Conservation (phyloP, 2,888 invertebrate species). For the Gortyna flavago region DNA sequence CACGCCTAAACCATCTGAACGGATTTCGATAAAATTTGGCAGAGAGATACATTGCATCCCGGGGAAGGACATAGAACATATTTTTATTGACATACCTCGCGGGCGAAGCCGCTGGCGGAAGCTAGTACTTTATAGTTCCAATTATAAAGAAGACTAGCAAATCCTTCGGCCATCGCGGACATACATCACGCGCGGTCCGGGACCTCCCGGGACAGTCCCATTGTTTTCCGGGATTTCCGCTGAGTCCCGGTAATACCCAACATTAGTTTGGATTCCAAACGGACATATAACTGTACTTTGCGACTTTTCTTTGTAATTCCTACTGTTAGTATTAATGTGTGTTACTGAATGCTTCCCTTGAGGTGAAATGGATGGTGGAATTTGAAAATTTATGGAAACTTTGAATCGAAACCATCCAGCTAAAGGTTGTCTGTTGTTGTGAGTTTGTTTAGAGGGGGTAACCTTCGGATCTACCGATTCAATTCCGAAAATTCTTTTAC, state of each 20-base stretch:
- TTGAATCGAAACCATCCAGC: background rate
- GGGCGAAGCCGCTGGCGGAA: too few relatives aligned
- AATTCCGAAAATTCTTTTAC: too few relatives aligned
- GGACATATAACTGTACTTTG: conserved; percentile 68
- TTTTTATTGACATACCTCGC: too few relatives aligned
- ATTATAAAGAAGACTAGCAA: conserved; percentile 55
- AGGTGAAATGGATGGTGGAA: conserved; percentile 33
- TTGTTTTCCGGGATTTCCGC: conserved; percentile 70
- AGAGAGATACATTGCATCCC: too few relatives aligned
- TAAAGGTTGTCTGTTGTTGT: too few relatives aligned
- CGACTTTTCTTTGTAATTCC: conserved; percentile 68
- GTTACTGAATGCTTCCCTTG: conserved; percentile 40
- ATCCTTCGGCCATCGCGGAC: conserved; percentile 57
- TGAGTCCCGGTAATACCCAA: conserved; percentile 71
- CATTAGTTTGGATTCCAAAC: conserved; percentile 77
- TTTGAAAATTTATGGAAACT: conserved; percentile 20
- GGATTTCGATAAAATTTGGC: too few relatives aligned
- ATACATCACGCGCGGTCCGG: conserved; percentile 64
- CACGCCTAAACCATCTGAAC: too few relatives aligned
- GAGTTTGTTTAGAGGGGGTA: too few relatives aligned
- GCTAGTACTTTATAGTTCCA: conserved; percentile 48
- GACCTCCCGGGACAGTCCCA: conserved; percentile 65
- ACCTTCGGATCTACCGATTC: too few relatives aligned
- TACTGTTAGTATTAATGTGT: conserved; percentile 66
- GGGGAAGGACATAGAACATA: too few relatives aligned